Percentiles rank a stretch among this genome's conserved stretches.
phyloP scores from a whole-genome alignment of 1,140 invertebrate genomes.

The Adelges cooleyi region DNA sequence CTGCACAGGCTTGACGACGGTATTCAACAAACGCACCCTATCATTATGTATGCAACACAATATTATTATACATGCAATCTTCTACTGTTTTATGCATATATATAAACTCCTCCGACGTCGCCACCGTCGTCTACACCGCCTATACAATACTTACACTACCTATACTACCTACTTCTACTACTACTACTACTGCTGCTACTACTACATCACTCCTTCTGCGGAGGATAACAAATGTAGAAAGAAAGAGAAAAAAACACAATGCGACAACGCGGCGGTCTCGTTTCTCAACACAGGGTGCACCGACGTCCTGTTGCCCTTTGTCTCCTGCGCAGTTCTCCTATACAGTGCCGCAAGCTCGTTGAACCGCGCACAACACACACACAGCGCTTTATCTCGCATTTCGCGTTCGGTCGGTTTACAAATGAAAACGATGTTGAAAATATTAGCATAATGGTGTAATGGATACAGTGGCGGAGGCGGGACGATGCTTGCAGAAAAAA shows the following conservation, averaged over 20 bases:
- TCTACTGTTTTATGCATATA: background rate
- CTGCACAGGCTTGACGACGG: no score
- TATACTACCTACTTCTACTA: no score
- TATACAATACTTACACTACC: no score
- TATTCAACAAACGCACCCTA: no score
- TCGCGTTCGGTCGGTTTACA: conserved; percentile 20
- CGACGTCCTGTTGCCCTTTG: conserved; percentile 9
- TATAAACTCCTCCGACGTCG: background rate
- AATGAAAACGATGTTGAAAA: conserved; percentile 25
- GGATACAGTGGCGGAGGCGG: conserved; percentile 9
- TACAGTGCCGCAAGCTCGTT: conserved; percentile 15
- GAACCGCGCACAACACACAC: background rate
- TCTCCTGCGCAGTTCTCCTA: background rate
- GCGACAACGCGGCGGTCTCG: conserved; percentile 21
- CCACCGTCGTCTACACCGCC: background rate
- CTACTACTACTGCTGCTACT: no score
- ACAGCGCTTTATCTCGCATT: conserved; percentile 11
- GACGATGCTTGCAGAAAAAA: no score
- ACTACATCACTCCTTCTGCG: no score
- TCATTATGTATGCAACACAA: no score
- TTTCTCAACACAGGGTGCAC: background rate
- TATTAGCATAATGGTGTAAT: conserved; percentile 27
- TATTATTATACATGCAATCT: no score
- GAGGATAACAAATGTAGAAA: no score
- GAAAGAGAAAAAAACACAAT: background rate